These are phyloP conservation scores for Rana temporaria DNA, from an alignment of 2,113 vertebrate species.

Conservation along the genomic window DNA sequence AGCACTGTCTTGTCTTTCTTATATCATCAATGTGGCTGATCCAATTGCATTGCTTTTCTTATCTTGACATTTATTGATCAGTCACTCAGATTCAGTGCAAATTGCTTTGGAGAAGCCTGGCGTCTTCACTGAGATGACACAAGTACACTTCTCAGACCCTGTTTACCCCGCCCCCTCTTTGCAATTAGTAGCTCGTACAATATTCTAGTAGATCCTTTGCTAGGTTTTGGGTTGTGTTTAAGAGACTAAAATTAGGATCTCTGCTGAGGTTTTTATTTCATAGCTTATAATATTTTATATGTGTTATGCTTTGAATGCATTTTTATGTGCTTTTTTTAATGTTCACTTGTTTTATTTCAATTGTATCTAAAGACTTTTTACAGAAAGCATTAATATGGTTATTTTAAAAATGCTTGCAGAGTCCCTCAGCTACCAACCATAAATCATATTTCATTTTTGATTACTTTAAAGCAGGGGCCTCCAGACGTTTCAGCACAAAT, in stretches of 20 bases:
- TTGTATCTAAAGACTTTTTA: too few species aligned
- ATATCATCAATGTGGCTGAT: slow-evolving; percentile 50
- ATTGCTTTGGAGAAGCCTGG: slow-evolving; percentile 48
- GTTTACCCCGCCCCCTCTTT: slow-evolving; percentile 19
- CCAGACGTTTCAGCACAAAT: too few species aligned
- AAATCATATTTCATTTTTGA: too few species aligned
- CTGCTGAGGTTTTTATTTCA: not conserved
- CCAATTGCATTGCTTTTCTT: slow-evolving; percentile 54
- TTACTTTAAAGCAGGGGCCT: too few species aligned
- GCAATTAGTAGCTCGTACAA: slow-evolving; percentile 49
- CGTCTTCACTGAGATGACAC: slow-evolving; percentile 40
- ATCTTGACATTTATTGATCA: slow-evolving; percentile 58
- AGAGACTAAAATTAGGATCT: not conserved
- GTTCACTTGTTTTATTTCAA: too few species aligned
- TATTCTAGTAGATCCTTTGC: slow-evolving; percentile 40
- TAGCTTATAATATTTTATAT: not conserved
- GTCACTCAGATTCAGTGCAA: slow-evolving; percentile 52
- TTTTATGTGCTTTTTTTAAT: too few species aligned
- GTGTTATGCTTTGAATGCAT: not conserved
- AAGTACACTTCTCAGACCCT: slow-evolving; percentile 15
- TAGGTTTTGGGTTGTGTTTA: not conserved
- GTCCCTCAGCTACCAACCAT: too few species aligned
- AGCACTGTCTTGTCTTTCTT: slow-evolving; percentile 50
- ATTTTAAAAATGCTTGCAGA: too few species aligned
- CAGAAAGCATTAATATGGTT: too few species aligned